A percentile compares a stretch with the other conserved stretches of the same genome.
Evolutionary conservation across 2,888 invertebrate species (phyloP).

Genomic region (Drosophila robusta): DNA sequence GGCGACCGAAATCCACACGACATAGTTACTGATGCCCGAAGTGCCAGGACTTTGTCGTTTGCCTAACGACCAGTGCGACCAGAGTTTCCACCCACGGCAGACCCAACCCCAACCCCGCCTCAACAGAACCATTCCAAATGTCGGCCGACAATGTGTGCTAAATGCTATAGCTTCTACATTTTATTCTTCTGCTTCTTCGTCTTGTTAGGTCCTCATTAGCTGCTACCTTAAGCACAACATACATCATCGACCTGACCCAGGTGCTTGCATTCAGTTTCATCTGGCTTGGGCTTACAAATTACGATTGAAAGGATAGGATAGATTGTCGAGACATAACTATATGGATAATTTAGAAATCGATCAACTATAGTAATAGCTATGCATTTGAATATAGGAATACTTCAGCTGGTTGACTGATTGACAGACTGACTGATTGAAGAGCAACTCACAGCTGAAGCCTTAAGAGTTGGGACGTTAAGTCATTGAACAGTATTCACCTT

Average conservation of each 20-base stretch:
- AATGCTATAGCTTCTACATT: constrained; percentile 16
- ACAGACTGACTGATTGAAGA: neutral
- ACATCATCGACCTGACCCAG: neutral
- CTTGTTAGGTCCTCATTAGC: constrained; percentile 5
- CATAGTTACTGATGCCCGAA: constrained; percentile 53
- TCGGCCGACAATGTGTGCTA: constrained; percentile 35
- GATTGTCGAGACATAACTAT: no score
- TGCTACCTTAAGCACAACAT: constrained; percentile 22
- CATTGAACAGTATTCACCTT: no score
- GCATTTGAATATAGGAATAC: neutral
- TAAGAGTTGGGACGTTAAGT: no score
- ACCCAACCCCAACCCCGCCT: neutral
- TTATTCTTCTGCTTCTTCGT: neutral
- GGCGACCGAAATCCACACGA: constrained; percentile 43
- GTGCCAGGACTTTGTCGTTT: constrained; percentile 46
- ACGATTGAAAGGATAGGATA: neutral
- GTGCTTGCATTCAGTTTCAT: no score
- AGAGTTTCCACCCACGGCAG: constrained; percentile 4
- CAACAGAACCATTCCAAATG: constrained; percentile 20
- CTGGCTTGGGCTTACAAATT: neutral
- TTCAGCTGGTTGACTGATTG: neutral
- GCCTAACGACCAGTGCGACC: constrained; percentile 67
- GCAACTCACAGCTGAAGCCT: no score
- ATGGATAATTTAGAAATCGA: no score
- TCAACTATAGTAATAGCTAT: no score